Evolutionary conservation across 2,113 vertebrate genomes (phyloP), one percentile per base, ranked within the genome.

Genomic region (Tympanuchus pallidicinctus): DNA sequence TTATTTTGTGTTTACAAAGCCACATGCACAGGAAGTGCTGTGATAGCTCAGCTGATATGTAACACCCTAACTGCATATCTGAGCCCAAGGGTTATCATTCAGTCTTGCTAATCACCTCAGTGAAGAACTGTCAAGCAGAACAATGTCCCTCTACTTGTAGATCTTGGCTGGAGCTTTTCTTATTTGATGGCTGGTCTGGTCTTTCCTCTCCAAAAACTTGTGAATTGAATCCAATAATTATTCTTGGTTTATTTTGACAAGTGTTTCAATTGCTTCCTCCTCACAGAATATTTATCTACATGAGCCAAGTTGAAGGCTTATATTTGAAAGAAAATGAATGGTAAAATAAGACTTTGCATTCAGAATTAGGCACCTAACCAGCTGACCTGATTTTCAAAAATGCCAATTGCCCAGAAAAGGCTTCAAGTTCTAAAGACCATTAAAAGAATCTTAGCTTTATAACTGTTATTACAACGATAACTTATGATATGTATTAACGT

Each of bases 171-270:
- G 89, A 86, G 27, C 64, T 85, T 42, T 87, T 93, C 43, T 85
- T 89, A 56, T 90, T 90, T 92, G 86, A 82, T 86, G 85, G 57
- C 50, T 86, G 70, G 57, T 48, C 52, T 84, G 59, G 77, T 86
- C 73, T 92, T 93, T 90, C 76, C 93, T 92, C 70, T 90, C 75
- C 61, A 91, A 94, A 95, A 94, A 50, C 82, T 86, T 95, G 80
- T 90, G 95, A 94, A 94, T 91, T 83, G 88, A 92, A 93, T 90
- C 80, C 93, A 92, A 15, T 78, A 81, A 86, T 90, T 92, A 88
- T 86, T 95, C 94, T 82, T 86, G 80, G 86, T 94, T 96, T 95
- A 94, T 95, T 95, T 96, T 92, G 79, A 96, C 93, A 96, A 94
- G 91, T 92, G 93, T 92, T 96, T 94, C 82, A 91, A 86, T 69